Evolutionary conservation across 1,140 invertebrate genomes (phyloP), one percentile per base, ranked within the genome.

Genomic region (Bombus fervidus): DNA sequence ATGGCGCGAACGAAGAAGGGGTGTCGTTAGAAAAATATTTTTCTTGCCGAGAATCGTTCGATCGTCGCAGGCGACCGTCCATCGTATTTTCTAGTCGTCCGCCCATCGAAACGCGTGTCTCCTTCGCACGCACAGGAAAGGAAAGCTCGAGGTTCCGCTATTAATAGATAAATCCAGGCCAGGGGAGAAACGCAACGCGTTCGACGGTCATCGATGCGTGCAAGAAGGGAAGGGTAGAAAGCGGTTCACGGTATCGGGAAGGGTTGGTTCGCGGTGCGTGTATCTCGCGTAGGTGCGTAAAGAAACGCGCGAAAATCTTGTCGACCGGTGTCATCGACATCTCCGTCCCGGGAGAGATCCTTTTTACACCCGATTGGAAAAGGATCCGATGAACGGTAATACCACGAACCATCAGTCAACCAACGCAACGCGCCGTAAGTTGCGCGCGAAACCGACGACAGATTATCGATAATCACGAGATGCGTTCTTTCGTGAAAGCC

Each of bases 161-260:
- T 92, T 92, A 92, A 92, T 92, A 92, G 91, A 92, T 86, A 90
- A 92, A 92, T 90, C 85, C 90, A 92, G 89, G 91, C 82, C 90
- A 89, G 86, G 82, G 89, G 86, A 86, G 87, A 90, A 86, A 89
- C 85, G 84, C 78, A 64, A 72, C 68, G 86, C 74, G 64, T 13
- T 87, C 72, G 83, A 81, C 86, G 86, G 86, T 89, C 91, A 92
- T 78, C 87, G 79, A 85, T 86, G 91, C 91, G 91, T 92, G 83
- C 84, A 87, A 86, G 86, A 79, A 87, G 64, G 80, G 84, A 91
- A 83, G 91, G 91, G 91, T 91, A 85, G 89, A 89, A 87, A 81
- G 25, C 74, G 31, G 64, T 68, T 62, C 64, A 34, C 77, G 76
- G 79, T 75, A 81, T 39, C 71, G 74, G 78, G 72, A 81, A 87